Percentiles rank a stretch among this genome's conserved stretches.
Conservation (phyloP, 92 coral and sea anemone genomes). For the Muricea muricata region DNA sequence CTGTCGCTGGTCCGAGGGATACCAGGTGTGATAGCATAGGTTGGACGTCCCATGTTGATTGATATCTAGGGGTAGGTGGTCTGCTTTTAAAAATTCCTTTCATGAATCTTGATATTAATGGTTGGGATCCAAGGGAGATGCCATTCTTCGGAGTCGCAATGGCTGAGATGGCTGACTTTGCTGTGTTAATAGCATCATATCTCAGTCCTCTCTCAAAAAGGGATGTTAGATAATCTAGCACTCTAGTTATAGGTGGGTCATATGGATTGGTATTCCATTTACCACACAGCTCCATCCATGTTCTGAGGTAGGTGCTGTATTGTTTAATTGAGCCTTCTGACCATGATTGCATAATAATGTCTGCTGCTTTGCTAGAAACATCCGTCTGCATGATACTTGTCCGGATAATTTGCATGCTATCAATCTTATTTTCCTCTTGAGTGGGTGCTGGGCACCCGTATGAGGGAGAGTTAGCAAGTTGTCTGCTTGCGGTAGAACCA, state of each 20-base stretch:
- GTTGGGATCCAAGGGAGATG: slow-evolving; percentile 46
- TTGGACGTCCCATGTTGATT: slow-evolving; percentile 57
- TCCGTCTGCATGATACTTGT: slow-evolving; percentile 46
- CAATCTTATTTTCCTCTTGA: slow-evolving; percentile 40
- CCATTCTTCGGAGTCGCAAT: slow-evolving; percentile 38
- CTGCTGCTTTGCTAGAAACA: slow-evolving; percentile 50
- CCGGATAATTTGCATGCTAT: slow-evolving; percentile 72
- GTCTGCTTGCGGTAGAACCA: slow-evolving; percentile 49
- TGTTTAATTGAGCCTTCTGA: slow-evolving; percentile 51
- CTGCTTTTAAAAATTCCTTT: slow-evolving; percentile 22
- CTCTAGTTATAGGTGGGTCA: background rate
- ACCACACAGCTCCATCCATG: slow-evolving; percentile 47
- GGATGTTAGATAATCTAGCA: too few relatives aligned
- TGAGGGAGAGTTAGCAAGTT: slow-evolving; percentile 38
- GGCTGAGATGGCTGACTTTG: slow-evolving; percentile 52
- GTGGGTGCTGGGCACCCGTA: slow-evolving; percentile 58
- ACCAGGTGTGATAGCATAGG: slow-evolving; percentile 42
- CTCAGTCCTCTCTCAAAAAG: too few relatives aligned
- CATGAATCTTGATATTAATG: slow-evolving; percentile 41
- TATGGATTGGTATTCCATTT: slow-evolving; percentile 48
- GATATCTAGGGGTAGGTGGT: slow-evolving; percentile 46
- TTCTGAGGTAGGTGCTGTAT: slow-evolving; percentile 47
- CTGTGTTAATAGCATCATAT: slow-evolving; percentile 55
- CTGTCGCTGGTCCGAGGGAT: slow-evolving; percentile 5
- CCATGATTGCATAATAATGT: slow-evolving; percentile 54